Evolutionary conservation across 2,797 vertebrate species (phyloP).

Genomic region (Protosalanx chinensis): DNA sequence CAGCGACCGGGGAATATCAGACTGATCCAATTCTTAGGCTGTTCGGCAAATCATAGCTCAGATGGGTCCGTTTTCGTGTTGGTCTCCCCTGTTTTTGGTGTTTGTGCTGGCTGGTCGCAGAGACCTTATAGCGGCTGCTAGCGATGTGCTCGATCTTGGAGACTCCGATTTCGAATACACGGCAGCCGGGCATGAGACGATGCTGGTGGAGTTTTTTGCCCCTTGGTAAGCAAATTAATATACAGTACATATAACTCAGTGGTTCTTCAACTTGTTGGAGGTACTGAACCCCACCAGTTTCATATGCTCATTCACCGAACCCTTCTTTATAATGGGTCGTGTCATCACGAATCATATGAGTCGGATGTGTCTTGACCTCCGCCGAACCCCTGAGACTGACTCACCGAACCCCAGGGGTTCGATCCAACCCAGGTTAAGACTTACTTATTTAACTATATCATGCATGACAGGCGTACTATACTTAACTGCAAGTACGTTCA

Average conservation of each 20-base stretch:
- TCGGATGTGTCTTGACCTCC: too few relatives aligned
- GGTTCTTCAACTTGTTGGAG: too few relatives aligned
- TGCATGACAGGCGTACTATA: neutral
- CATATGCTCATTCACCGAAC: too few relatives aligned
- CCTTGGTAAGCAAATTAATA: conserved; percentile 47
- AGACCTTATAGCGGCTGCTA: conserved; percentile 14
- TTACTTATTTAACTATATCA: neutral
- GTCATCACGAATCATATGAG: too few relatives aligned
- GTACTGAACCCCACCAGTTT: too few relatives aligned
- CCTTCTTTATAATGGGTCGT: too few relatives aligned
- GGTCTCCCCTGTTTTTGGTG: neutral
- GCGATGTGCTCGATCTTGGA: conserved; percentile 52
- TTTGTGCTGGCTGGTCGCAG: neutral
- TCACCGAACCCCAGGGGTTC: too few relatives aligned
- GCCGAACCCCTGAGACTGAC: too few relatives aligned
- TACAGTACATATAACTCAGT: too few relatives aligned
- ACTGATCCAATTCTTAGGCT: neutral
- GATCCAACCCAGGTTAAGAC: too few relatives aligned
- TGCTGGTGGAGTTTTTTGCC: conserved; percentile 59
- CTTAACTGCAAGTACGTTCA: neutral
- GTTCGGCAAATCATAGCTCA: neutral
- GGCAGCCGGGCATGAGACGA: conserved; percentile 38
- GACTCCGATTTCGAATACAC: conserved; percentile 48
- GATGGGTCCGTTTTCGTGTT: neutral
- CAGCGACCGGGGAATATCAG: neutral